Evolutionary conservation across 2,888 invertebrate species (phyloP).

Genomic region (Exocentrus adspersus): DNA sequence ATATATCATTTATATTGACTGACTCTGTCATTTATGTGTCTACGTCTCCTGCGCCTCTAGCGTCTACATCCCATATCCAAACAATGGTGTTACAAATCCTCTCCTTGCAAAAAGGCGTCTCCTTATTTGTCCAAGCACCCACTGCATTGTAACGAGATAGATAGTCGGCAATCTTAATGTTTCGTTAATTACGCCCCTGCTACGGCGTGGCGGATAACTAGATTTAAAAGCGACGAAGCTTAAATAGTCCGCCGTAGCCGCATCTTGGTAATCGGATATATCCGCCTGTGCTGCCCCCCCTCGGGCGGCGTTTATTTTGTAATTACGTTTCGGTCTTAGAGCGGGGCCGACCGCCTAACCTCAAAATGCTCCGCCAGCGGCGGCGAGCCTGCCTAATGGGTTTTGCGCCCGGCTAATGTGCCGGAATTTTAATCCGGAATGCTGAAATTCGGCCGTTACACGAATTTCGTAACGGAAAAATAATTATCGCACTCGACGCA

Average conservation of each 20-base stretch:
- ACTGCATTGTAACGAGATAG: constrained; percentile 5
- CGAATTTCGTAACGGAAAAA: too few species aligned
- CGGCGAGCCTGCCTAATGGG: constrained; percentile 17
- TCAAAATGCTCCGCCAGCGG: constrained; percentile 21
- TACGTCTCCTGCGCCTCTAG: too few species aligned
- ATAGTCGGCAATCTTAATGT: constrained; percentile 54
- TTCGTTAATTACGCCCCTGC: constrained; percentile 63
- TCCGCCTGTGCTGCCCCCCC: constrained; percentile 60
- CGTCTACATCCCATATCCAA: too few species aligned
- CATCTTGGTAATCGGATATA: constrained; percentile 62
- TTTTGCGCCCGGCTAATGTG: neutral
- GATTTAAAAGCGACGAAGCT: constrained; percentile 63
- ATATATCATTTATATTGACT: too few species aligned
- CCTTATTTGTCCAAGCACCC: neutral
- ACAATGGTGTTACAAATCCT: neutral
- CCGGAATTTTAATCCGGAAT: neutral
- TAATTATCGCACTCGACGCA: too few species aligned
- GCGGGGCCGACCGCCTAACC: constrained; percentile 25
- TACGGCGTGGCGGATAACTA: constrained; percentile 60
- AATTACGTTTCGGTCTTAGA: constrained; percentile 60
- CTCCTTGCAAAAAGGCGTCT: constrained; percentile 1
- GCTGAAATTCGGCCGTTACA: neutral
- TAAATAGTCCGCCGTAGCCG: constrained; percentile 53
- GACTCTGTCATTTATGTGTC: too few species aligned
- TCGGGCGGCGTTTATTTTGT: constrained; percentile 62